Evolutionary conservation across 2,888 invertebrate species (phyloP).

Genomic region (Podabrus alpinus): DNA sequence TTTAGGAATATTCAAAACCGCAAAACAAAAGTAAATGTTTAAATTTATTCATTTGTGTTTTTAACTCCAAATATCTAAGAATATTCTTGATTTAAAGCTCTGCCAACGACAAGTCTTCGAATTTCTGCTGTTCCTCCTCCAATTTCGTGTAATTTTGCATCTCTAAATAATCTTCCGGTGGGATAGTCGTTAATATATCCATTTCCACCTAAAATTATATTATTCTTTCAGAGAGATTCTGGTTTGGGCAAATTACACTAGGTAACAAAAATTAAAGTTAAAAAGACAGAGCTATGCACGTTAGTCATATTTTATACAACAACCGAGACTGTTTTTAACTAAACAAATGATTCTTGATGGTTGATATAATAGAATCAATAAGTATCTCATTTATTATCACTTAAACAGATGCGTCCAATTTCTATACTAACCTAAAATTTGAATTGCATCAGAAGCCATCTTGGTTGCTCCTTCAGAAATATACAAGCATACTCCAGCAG

Average conservation of each 20-base stretch:
- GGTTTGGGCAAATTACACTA: too few relatives aligned
- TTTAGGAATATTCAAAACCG: too few relatives aligned
- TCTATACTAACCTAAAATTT: constrained; percentile 79
- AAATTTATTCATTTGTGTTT: not conserved
- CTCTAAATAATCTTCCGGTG: constrained; percentile 89
- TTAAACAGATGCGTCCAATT: too few relatives aligned
- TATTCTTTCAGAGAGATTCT: too few relatives aligned
- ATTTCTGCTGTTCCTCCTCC: constrained; percentile 98
- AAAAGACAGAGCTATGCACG: too few relatives aligned
- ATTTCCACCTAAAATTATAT: constrained; percentile 78
- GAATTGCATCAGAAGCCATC: constrained; percentile 89
- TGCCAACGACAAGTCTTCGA: constrained; percentile 88
- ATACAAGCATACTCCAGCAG: constrained; percentile 92
- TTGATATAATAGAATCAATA: too few relatives aligned
- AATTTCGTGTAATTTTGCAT: constrained; percentile 98
- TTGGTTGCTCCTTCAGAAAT: constrained; percentile 90
- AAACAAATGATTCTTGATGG: not conserved
- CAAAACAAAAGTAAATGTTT: not conserved
- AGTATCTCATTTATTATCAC: too few relatives aligned
- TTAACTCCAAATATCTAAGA: not conserved
- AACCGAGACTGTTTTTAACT: not conserved
- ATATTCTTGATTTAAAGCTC: constrained; percentile 85
- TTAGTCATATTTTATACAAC: too few relatives aligned
- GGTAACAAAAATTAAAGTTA: too few relatives aligned
- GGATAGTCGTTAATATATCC: constrained; percentile 98